phyloP scores from a whole-genome alignment of 2,797 vertebrate species.

The Xenentodon cancila region DNA sequence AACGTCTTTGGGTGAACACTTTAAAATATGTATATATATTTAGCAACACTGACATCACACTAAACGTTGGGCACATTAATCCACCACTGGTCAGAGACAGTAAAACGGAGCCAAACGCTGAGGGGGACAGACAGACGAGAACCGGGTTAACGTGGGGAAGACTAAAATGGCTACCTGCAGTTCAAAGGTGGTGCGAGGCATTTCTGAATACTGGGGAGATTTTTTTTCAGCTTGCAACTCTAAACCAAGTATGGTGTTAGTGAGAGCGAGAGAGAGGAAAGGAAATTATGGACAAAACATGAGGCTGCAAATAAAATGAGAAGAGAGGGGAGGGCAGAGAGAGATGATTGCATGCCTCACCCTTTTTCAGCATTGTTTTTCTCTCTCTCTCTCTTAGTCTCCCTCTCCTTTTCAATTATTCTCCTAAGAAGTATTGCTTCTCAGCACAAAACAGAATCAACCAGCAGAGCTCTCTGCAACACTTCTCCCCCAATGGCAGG shows the following conservation, averaged over 20 bases:
- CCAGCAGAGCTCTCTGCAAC: constrained; percentile 75
- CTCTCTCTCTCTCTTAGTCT: constrained; percentile 47
- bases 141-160: constrained; percentile 22
- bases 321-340: constrained; percentile 20
- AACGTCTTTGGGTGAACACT: constrained; percentile 66
- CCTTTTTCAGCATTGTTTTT: constrained; percentile 57
- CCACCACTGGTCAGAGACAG: neutral
- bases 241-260: too few species aligned
- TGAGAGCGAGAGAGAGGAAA: constrained; percentile 12
- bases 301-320: constrained; percentile 49
- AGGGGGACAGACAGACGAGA: neutral
- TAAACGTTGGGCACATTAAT: constrained; percentile 10
- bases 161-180: constrained; percentile 70
- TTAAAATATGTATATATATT: constrained; percentile 29
- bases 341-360: constrained; percentile 54
- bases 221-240: neutral
- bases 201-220: constrained; percentile 12
- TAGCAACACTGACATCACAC: constrained; percentile 12
- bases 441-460: constrained; percentile 74
- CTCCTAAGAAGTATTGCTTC: constrained; percentile 77
- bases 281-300: constrained; percentile 56
- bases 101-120: too few species aligned
- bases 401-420: constrained; percentile 68
- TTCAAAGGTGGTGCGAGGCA: constrained; percentile 45
- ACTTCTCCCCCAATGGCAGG: constrained; percentile 68